Evolutionary conservation across 2,888 invertebrate species (phyloP), one percentile per base, ranked within the genome.

Genomic region (Meteorus cinctellus): DNA sequence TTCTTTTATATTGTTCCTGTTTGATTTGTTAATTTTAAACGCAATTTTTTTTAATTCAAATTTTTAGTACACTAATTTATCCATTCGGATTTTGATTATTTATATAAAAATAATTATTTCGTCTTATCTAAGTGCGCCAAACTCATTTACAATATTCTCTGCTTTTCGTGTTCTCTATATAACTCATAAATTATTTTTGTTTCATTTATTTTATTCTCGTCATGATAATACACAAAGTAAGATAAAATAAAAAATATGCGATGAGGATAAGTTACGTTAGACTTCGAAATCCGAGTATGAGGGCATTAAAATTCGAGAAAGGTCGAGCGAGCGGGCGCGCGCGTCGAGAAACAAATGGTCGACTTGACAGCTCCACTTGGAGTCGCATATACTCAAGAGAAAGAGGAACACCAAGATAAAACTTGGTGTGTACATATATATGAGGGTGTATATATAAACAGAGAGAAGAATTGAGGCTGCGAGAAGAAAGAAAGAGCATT

Each of bases 281-380:
- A 34, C 29, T 67, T 59, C 41, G 60, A 73, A 67, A 73, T 67
- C 67, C 31, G 48, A 63, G 62, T 45, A 62, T 67, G 59, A 66
- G 67, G 55, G 67, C 36, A 74, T 70, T 74, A 77, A 62, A 74
- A 71, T 70, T 65, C 65, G 67, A 36, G 60, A 63, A 65, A 68
- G 69, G 74, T 59, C 59, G 63, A 41, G 63, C 29, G 41, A 36
- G 69, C 36, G 45, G 48, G 74, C 48, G 66, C 60, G 72, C 31
- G 51, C 77, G 78, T 80, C 76, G 82, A 83, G 80, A 86, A 86
- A 86, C 83, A 84, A 85, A 86, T 85, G 86, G 82, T 82, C 78
- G 80, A 81, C 82, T 81, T 80, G 83, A 84, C 85, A 84, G 83
- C 78, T 83, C 80, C 78, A 78, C 74, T 76, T 75, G 73, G 66